Percentiles rank a stretch among this genome's conserved stretches.
Conservation (phyloP, 2,113 vertebrate species). For the Chaetops frenatus region DNA sequence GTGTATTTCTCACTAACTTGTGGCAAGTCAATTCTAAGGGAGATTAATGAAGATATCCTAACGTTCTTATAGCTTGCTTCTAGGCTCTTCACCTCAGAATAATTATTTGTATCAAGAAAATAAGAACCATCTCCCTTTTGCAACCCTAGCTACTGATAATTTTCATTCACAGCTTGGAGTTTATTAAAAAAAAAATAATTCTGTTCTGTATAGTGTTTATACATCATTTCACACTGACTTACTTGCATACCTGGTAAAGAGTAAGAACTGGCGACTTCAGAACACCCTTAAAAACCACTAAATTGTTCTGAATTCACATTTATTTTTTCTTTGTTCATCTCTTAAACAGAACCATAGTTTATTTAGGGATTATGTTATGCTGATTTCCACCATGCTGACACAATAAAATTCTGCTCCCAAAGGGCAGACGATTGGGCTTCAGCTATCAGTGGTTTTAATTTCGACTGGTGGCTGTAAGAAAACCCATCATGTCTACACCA, state of each 20-base stretch:
- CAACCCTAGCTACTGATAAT: background rate
- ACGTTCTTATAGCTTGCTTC: background rate
- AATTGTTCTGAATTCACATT: background rate
- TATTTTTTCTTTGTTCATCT: background rate
- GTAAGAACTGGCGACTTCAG: background rate
- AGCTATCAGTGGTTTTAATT: background rate
- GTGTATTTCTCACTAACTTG: background rate
- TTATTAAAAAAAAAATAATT: background rate
- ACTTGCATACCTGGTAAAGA: background rate
- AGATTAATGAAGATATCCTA: background rate
- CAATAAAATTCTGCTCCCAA: background rate
- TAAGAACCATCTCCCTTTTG: background rate
- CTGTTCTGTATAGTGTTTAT: background rate
- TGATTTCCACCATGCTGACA: background rate
- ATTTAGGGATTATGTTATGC: background rate
- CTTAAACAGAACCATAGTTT: background rate
- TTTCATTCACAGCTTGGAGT: background rate
- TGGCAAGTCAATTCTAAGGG: background rate
- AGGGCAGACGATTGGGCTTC: background rate
- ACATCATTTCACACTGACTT: background rate
- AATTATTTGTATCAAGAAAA: background rate
- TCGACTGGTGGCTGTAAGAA: background rate
- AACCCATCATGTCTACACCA: background rate
- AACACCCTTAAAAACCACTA: background rate
- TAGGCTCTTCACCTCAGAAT: background rate